Conservation (phyloP, 2,888 invertebrate genomes). For the Nebria salina region DNA sequence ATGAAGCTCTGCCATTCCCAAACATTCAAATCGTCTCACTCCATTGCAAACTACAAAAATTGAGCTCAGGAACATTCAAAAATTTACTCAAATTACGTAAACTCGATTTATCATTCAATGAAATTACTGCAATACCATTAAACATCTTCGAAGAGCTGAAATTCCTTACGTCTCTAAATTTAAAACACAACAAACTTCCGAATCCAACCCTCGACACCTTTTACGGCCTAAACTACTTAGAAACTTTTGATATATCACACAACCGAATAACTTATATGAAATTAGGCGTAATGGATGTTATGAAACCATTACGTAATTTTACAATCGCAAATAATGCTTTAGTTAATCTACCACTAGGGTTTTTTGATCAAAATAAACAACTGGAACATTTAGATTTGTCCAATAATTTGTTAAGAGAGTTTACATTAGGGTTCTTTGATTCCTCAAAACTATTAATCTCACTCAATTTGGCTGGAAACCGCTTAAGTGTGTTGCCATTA, state of each 20-base stretch:
- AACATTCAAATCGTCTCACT: constrained; percentile 48
- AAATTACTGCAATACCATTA: constrained; percentile 49
- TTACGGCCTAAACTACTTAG: constrained; percentile 48
- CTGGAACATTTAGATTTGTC: constrained; percentile 49
- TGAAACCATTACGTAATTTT: constrained; percentile 48
- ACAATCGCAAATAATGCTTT: constrained; percentile 50
- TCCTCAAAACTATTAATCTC: constrained; percentile 45
- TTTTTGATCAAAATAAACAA: constrained; percentile 50
- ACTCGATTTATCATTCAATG: constrained; percentile 49
- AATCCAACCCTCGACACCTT: constrained; percentile 50
- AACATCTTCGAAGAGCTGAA: constrained; percentile 48
- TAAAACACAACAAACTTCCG: constrained; percentile 49
- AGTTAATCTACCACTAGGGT: constrained; percentile 46
- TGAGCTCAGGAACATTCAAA: constrained; percentile 46
- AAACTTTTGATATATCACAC: constrained; percentile 48
- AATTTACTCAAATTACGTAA: constrained; percentile 45
- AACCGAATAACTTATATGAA: constrained; percentile 49
- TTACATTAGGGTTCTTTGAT: constrained; percentile 50
- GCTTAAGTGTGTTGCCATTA: neutral
- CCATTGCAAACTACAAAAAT: constrained; percentile 46
- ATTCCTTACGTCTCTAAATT: constrained; percentile 46
- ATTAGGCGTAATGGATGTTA: constrained; percentile 50
- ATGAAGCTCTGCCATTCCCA: constrained; percentile 47
- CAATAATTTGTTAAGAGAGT: constrained; percentile 48
- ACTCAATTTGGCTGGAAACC: constrained; percentile 43